Conservation (phyloP, 2,888 invertebrate genomes). For the Orgyia antiqua region DNA sequence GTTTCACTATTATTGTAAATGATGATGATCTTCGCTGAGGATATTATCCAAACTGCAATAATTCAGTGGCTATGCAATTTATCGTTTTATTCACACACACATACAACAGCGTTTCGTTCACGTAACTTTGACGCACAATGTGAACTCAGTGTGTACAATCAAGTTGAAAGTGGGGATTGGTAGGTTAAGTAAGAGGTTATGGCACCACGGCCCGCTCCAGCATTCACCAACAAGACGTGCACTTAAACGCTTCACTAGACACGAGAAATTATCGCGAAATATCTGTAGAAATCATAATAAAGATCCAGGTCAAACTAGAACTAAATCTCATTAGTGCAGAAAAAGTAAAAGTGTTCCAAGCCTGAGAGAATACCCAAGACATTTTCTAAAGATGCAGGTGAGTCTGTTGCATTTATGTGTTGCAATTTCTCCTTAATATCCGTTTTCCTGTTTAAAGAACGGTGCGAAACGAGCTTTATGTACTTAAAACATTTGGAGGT, state of each 20-base stretch:
- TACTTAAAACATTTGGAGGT: slow-evolving; percentile 20
- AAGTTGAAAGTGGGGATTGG: slow-evolving; percentile 35
- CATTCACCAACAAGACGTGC: slow-evolving; percentile 58
- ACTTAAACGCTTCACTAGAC: slow-evolving; percentile 45
- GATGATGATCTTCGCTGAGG: no score
- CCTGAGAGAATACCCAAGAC: slow-evolving; percentile 18
- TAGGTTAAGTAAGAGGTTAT: slow-evolving; percentile 73
- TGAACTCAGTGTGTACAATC: slow-evolving; percentile 20
- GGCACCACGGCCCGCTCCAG: slow-evolving; percentile 44
- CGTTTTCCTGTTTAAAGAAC: slow-evolving; percentile 29
- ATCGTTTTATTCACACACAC: no score
- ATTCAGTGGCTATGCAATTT: no score
- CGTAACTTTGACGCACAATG: slow-evolving; percentile 32
- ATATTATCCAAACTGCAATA: no score
- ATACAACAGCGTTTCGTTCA: no score
- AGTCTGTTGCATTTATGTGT: slow-evolving; percentile 32
- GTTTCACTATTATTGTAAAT: no score
- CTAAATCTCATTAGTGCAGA: slow-evolving; percentile 30
- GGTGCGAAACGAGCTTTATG: slow-evolving; percentile 21
- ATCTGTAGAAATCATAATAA: slow-evolving; percentile 41
- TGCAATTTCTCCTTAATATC: slow-evolving; percentile 38
- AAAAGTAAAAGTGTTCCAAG: slow-evolving; percentile 61
- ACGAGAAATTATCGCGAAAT: slow-evolving; percentile 35
- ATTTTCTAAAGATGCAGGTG: slow-evolving; percentile 54
- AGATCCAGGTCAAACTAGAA: slow-evolving; percentile 55